These are phyloP conservation scores for Andrena praecox DNA, from an alignment of 2,888 invertebrate genomes.

Conservation along the genomic window DNA sequence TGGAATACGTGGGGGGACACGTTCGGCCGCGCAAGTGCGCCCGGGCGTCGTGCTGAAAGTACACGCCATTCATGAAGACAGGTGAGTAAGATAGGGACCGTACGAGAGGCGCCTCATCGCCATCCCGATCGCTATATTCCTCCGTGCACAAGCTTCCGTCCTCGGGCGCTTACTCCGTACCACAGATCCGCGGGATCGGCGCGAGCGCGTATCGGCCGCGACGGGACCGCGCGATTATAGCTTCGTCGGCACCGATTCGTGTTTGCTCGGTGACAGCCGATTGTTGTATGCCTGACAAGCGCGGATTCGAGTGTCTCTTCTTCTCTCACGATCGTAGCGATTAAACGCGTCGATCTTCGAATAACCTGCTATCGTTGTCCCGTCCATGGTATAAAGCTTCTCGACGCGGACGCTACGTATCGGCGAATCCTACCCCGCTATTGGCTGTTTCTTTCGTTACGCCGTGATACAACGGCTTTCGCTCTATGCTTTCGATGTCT, in stretches of 20 bases:
- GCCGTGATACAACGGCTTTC: background rate
- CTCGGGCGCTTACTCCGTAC: background rate
- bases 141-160: background rate
- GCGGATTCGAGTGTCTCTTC: background rate
- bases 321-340: background rate
- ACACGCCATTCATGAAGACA: constrained; percentile 82
- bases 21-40: constrained; percentile 75
- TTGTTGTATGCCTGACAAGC: background rate
- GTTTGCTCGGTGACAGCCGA: constrained; percentile 25
- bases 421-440: background rate
- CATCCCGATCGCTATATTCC: background rate
- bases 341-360: background rate
- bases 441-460: background rate
- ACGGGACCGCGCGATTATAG: background rate
- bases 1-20: constrained; percentile 68
- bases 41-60: constrained; percentile 73
- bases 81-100: constrained; percentile 76
- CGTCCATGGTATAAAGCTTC: background rate
- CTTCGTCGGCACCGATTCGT: constrained; percentile 14
- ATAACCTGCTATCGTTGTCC: background rate
- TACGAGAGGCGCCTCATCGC: constrained; percentile 27
- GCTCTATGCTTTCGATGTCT: background rate
- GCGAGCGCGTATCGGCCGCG: background rate
- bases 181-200: too few species aligned
- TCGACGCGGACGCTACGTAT: background rate